Percentiles rank a stretch among this genome's conserved stretches.
Conservation (phyloP, 1,140 invertebrate genomes). For the Drosophila erecta region DNA sequence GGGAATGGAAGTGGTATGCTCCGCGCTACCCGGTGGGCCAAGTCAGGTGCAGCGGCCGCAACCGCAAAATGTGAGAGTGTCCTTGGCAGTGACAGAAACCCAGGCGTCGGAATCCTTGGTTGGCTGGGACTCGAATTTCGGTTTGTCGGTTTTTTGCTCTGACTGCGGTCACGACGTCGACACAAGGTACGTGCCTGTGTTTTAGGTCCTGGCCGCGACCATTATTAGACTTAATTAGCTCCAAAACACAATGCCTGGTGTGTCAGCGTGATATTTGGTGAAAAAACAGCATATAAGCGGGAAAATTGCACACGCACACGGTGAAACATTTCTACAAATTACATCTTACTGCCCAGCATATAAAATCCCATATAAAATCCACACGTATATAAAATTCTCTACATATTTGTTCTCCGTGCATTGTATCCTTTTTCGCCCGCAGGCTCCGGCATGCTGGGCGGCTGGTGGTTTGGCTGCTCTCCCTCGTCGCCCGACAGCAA, state of each 20-base stretch:
- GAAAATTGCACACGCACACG: background rate
- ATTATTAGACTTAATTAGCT: constrained; percentile 74
- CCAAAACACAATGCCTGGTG: constrained; percentile 13
- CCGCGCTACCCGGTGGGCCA: background rate
- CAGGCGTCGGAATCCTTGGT: constrained; percentile 11
- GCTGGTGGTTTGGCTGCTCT: constrained; percentile 90
- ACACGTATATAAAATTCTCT: background rate
- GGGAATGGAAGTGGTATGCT: background rate
- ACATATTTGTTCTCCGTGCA: background rate
- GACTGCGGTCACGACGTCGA: constrained; percentile 34
- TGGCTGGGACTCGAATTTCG: constrained; percentile 3
- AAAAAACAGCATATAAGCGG: constrained; percentile 13
- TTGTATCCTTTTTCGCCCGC: background rate
- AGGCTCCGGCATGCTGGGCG: constrained; percentile 88
- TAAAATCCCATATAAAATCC: background rate
- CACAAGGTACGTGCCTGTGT: constrained; percentile 13
- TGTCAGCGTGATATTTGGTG: constrained; percentile 18
- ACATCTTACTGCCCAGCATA: too few species aligned
- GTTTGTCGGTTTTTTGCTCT: constrained; percentile 46
- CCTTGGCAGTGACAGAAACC: constrained; percentile 60
- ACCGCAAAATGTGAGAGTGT: constrained; percentile 61
- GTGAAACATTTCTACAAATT: background rate
- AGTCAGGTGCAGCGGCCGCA: constrained; percentile 64
- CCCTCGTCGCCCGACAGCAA: constrained; percentile 93
- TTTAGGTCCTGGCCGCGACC: constrained; percentile 36